These are phyloP conservation scores for Lumbricus terrestris DNA, from an alignment of 2,888 invertebrate species.

Conservation along the genomic window DNA sequence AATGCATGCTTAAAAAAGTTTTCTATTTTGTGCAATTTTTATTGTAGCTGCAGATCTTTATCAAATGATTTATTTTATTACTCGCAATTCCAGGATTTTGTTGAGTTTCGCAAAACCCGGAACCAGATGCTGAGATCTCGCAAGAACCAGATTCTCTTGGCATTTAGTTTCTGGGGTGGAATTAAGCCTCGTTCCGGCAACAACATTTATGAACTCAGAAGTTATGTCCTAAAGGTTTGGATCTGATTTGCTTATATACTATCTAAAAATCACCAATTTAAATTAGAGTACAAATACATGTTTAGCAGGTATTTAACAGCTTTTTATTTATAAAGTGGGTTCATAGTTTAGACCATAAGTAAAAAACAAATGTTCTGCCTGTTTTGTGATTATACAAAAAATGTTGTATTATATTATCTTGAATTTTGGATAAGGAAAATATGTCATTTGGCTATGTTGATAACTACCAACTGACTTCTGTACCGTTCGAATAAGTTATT, in stretches of 20 bases:
- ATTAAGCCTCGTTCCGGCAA: conserved; percentile 70
- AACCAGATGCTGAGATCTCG: conserved; percentile 69
- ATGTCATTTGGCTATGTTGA: not conserved
- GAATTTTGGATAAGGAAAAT: not conserved
- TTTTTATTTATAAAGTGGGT: too few species aligned
- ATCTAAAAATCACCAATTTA: not conserved
- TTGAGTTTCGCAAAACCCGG: conserved; percentile 49
- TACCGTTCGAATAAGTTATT: too few species aligned
- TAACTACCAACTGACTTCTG: not conserved
- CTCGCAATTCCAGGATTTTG: conserved; percentile 63
- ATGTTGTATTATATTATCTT: not conserved
- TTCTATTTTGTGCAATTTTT: not conserved
- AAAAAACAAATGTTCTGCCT: not conserved
- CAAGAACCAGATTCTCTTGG: conserved; percentile 86
- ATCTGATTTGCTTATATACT: not conserved
- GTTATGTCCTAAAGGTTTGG: conserved; percentile 76
- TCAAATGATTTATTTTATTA: not conserved
- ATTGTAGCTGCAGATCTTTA: not conserved
- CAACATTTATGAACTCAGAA: conserved; percentile 91
- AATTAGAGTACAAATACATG: not conserved
- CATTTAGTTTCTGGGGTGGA: conserved; percentile 95
- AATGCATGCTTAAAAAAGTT: not conserved
- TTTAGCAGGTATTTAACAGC: too few species aligned
- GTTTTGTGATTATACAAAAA: not conserved
- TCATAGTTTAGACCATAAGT: not conserved